Base-by-base conservation (phyloP, 2,797 vertebrate species). In the Muscicapa comitata region DNA sequence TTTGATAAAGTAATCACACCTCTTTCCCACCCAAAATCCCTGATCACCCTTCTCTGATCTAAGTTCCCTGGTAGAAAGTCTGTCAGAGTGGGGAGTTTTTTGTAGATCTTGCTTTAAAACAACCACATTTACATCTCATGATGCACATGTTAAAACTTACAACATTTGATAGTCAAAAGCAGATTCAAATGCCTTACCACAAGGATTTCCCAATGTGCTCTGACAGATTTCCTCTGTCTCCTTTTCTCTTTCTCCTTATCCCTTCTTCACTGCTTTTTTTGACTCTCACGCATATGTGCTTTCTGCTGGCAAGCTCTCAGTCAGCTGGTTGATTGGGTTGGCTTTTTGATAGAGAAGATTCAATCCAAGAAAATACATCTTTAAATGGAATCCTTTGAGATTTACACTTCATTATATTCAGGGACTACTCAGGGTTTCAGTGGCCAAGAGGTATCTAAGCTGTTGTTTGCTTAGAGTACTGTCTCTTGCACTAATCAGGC, bases 151-250 rank as follows among this genome's bases (percentile, higher is more conserved):
- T 74, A 76, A 82, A 91, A 54, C 47, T 54, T 86, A 20, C 0
- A 3, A 38, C 11, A 57, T 84, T 57, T 63, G 31, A 51, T 73
- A 84, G n/a, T 70, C 71, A 62, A 89, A 76, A 82, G 14, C 25
- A 51, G 61, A 73, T 91, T 65, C 5, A 7, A 86, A 59, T 55
- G 24, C 57, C 50, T 86, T 67, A 47, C 42, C 1, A 1, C 8
- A 10, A 85, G 83, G 86, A 72, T 88, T 84, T 84, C 80, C 83
- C 61, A 47, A 40, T 65, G 74, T 53, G 21, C 55, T 79, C 74
- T 89, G 86, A 79, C 80, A 94, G 43, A 93, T 87, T 93, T 85
- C 19, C 38, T 76, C 68, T 62, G n/a, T 62, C 35, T 95, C 43
- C 40, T 67, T 91, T 79, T 72, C 24, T 40, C 17, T 61, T 48